Evolutionary conservation across 2,113 vertebrate species (phyloP).

Genomic region (Chlorodrepanis virens): DNA sequence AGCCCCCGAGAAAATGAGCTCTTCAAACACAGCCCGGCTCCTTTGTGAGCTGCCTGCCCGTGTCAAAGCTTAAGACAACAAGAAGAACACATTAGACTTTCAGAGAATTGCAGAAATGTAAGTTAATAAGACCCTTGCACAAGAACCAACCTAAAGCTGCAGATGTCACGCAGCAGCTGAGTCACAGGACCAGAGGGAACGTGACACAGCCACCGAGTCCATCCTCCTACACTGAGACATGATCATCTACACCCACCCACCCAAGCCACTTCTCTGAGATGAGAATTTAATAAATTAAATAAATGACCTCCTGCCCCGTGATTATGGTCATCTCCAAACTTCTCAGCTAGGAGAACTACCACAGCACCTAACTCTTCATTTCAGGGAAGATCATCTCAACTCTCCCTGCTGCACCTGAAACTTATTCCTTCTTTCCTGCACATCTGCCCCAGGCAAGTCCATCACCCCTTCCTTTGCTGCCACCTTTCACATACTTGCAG

Average conservation of each 20-base stretch:
- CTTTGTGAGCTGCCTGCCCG: not conserved
- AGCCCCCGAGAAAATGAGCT: not conserved
- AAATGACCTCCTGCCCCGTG: not conserved
- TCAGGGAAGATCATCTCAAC: not conserved
- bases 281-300: too few relatives aligned
- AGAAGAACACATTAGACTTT: not conserved
- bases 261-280: not conserved
- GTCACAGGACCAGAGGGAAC: not conserved
- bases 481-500: not conserved
- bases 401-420: not conserved
- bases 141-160: not conserved
- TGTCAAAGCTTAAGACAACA: not conserved
- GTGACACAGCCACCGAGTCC: not conserved
- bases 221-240: not conserved
- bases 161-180: not conserved
- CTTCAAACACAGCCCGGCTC: not conserved
- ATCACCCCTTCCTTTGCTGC: not conserved
- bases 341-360: not conserved
- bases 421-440: not conserved
- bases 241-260: not conserved
- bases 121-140: not conserved
- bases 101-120: not conserved
- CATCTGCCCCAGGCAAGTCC: accelerated
- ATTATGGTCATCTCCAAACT: not conserved
- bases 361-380: not conserved